phyloP scores from a whole-genome alignment of 2,113 vertebrate species.

The Rhizomys pruinosus region DNA sequence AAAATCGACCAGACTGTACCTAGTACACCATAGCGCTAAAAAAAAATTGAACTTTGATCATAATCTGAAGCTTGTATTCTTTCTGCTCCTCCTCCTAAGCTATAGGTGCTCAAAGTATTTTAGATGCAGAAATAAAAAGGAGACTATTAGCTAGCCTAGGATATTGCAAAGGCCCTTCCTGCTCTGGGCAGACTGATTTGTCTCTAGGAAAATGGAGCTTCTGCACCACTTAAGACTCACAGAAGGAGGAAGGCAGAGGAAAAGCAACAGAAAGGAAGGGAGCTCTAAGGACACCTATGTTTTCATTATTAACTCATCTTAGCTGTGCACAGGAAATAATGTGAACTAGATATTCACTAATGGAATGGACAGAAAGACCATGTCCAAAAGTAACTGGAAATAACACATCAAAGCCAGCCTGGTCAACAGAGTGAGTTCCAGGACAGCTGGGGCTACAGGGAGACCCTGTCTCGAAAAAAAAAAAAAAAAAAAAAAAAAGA shows the following conservation, averaged over 20 bases:
- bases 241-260: background rate
- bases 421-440: no score
- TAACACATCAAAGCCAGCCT: background rate
- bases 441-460: no score
- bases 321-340: background rate
- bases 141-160: slow-evolving; percentile 8
- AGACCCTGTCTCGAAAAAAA: no score
- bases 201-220: background rate
- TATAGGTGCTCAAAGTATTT: slow-evolving; percentile 47
- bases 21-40: slow-evolving; percentile 46
- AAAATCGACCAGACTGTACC: slow-evolving; percentile 8
- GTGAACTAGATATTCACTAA: slow-evolving; percentile 7
- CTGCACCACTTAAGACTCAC: background rate
- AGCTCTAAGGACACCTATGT: background rate
- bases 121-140: slow-evolving; percentile 45
- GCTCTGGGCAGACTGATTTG: slow-evolving; percentile 9
- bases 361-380: slow-evolving; percentile 14
- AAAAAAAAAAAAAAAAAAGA: no score
- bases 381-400: slow-evolving; percentile 47
- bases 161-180: slow-evolving; percentile 8
- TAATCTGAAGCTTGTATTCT: slow-evolving; percentile 47
- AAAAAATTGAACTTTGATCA: slow-evolving; percentile 68
- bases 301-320: background rate
- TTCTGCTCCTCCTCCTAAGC: slow-evolving; percentile 45
- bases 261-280: background rate